Evolutionary conservation across 2,113 vertebrate genomes (phyloP).

Genomic region (Anser cygnoides): DNA sequence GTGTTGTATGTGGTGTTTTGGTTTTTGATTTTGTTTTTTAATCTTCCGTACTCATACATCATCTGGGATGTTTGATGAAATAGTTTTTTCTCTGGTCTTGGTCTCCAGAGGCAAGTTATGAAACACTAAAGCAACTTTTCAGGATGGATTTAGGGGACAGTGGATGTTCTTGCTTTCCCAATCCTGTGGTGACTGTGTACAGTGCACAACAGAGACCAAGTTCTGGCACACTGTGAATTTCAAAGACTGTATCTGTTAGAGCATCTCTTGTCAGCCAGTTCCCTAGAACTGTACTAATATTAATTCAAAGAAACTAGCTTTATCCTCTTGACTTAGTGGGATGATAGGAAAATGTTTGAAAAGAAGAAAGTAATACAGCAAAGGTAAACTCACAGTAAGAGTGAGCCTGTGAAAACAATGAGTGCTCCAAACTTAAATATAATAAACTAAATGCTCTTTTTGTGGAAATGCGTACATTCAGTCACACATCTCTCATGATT

Average conservation of each 20-base stretch:
- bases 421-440: not conserved
- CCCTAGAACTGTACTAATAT: slow-evolving; percentile 21
- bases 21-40: not conserved
- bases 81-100: not conserved
- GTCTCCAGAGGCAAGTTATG: not conserved
- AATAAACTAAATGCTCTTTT: not conserved
- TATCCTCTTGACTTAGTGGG: slow-evolving; percentile 1
- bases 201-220: not conserved
- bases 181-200: not conserved
- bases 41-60: not conserved
- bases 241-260: not conserved
- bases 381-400: slow-evolving; percentile 1
- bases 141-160: not conserved
- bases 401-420: slow-evolving; percentile 18
- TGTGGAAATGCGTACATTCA: not conserved
- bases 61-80: not conserved
- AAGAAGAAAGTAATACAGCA: slow-evolving; percentile 35
- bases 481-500: not conserved
- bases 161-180: not conserved
- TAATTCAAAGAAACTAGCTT: slow-evolving; percentile 46
- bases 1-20: not conserved
- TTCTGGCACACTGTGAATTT: not conserved
- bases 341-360: slow-evolving; percentile 22
- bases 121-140: not conserved
- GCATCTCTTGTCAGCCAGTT: not conserved